A percentile compares a stretch with the other conserved stretches of the same genome.
phyloP scores from a whole-genome alignment of 2,113 vertebrate genomes.

The Ifrita kowaldi region DNA sequence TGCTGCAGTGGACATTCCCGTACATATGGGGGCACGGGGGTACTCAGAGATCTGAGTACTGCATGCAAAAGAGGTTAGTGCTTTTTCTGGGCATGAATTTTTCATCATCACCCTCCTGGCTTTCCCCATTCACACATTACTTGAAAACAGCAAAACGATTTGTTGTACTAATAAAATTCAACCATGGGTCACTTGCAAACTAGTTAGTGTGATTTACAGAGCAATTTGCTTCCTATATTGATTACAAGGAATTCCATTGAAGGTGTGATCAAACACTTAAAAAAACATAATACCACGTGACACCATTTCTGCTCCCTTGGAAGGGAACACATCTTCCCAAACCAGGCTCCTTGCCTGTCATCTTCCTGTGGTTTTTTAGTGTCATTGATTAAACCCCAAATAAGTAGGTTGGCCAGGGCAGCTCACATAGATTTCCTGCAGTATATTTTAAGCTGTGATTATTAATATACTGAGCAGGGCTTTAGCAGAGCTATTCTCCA shows the following conservation, averaged over 20 bases:
- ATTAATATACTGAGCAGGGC: neutral
- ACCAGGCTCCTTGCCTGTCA: neutral
- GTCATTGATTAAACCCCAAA: neutral
- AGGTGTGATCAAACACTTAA: conserved; percentile 1
- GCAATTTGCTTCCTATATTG: conserved; percentile 13
- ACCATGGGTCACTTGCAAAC: conserved; percentile 1
- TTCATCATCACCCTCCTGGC: neutral
- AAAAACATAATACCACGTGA: neutral
- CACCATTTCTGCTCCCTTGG: neutral
- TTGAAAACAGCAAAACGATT: neutral
- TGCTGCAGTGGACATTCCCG: neutral
- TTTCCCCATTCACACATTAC: neutral
- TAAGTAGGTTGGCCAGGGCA: neutral
- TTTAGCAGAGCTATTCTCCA: neutral
- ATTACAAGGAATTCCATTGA: neutral
- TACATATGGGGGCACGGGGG: rapidly evolving
- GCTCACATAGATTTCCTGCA: neutral
- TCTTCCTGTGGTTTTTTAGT: neutral
- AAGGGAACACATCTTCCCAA: neutral
- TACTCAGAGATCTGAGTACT: neutral
- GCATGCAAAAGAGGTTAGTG: neutral
- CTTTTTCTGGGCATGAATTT: neutral
- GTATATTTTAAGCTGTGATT: neutral
- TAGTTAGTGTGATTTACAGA: conserved; percentile 49
- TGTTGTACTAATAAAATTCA: conserved; percentile 12